A percentile compares a stretch with the other conserved stretches of the same genome.
These are phyloP conservation scores for Pasiphila rectangulata DNA, from an alignment of 2,888 invertebrate genomes.

Conservation along the genomic window DNA sequence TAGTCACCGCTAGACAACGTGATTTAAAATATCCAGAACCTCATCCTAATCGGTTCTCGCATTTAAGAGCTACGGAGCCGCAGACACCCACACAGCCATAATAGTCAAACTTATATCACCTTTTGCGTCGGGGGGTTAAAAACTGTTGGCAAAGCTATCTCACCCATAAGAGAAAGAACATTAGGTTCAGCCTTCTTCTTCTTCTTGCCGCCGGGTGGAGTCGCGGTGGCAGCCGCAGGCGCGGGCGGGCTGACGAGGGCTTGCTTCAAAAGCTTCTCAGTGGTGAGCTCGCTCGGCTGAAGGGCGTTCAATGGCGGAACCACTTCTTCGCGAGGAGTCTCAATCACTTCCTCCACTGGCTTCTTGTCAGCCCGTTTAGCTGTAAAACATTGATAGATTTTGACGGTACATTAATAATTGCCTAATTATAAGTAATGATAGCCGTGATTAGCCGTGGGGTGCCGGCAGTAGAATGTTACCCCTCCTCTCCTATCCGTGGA, in stretches of 20 bases:
- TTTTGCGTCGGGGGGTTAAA: too few relatives aligned
- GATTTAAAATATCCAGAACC: too few relatives aligned
- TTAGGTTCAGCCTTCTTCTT: constrained; percentile 70
- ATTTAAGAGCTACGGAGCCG: too few relatives aligned
- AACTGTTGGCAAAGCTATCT: constrained; percentile 28
- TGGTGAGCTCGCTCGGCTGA: constrained; percentile 70
- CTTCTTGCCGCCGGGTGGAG: constrained; percentile 58
- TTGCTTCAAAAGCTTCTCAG: constrained; percentile 67
- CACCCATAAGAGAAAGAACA: constrained; percentile 68
- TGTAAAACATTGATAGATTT: constrained; percentile 29
- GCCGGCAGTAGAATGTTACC: too few relatives aligned
- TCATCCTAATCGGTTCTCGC: too few relatives aligned
- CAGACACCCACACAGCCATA: too few relatives aligned
- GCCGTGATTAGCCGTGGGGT: too few relatives aligned
- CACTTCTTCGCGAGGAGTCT: constrained; percentile 52
- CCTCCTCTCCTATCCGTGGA: too few relatives aligned
- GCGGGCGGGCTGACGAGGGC: constrained; percentile 45
- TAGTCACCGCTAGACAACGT: too few relatives aligned
- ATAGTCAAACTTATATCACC: too few relatives aligned
- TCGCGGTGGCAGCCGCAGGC: constrained; percentile 39
- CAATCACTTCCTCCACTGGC: constrained; percentile 40
- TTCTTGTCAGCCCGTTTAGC: constrained; percentile 63
- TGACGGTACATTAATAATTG: too few relatives aligned
- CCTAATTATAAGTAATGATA: too few relatives aligned
- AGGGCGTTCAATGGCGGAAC: constrained; percentile 65